Evolutionary conservation across 2,888 invertebrate genomes (phyloP), one percentile per base, ranked within the genome.

Genomic region (Lissocephala sabroskyi): DNA sequence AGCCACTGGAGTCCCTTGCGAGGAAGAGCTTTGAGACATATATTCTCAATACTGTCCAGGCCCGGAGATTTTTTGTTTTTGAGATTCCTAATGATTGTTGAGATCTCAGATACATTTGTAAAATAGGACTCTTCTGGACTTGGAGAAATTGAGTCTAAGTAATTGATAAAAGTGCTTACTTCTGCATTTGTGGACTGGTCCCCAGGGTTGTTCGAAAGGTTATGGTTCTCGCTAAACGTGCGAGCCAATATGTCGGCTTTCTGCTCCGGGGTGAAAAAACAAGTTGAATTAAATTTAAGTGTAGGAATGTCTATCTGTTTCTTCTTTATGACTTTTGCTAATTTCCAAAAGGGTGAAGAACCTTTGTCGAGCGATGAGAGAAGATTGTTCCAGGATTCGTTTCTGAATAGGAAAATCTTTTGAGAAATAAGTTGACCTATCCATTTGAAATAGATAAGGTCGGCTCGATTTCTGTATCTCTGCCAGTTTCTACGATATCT

Each of bases 271-370:
- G 32, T 32, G 4, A 1, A 32, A 32, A 32, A n/a, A 11, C 1
- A 5, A n/a, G 9, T 32, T n/a, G n/a, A 4, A 2, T 32, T 32
- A 1, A 1, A 4, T 32, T n/a, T n/a, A 32, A 32, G 32, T 32
- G 32, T 32, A 11, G 32, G 32, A 5, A 32, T 32, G 1, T 9
- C n/a, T 9, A 4, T n/a, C 4, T 11, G 9, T 32, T 32, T 32
- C 32, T 32, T 32, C n/a, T 32, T 32, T n/a, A 32, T 32, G 11
- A n/a, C n/a, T 32, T 32, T 32, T 11, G 32, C n/a, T n/a, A 32
- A 11, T 32, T 32, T 32, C 32, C 32, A 32, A 32, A 32, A 32
- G 32, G 32, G 32, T n/a, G 32, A 32, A 7, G 32, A 32, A 5
- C 26, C 26, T 26, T 26, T 26, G n/a, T 26, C 9, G 4, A 32